Evolutionary conservation across 2,888 invertebrate genomes (phyloP).

Genomic region (Lordiphosa fenestrarum): DNA sequence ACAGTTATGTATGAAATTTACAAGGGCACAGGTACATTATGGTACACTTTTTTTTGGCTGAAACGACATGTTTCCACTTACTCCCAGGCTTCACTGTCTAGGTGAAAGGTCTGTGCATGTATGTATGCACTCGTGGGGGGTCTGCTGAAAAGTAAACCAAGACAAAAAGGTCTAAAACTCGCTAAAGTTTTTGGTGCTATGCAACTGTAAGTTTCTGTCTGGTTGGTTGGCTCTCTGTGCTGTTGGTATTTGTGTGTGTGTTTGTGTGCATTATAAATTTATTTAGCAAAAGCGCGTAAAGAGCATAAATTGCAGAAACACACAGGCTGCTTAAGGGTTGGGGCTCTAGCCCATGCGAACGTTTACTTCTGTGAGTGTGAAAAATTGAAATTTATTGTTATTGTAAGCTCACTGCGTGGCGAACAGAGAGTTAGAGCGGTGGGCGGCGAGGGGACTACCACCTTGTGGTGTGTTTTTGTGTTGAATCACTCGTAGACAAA

Average conservation of each 20-base stretch:
- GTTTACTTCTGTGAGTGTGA: conserved; percentile 51
- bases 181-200: conserved; percentile 32
- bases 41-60: too few relatives aligned
- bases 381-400: conserved; percentile 73
- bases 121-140: too few relatives aligned
- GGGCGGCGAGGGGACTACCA: neutral
- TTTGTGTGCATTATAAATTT: conserved; percentile 64
- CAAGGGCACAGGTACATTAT: too few relatives aligned
- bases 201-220: conserved; percentile 33
- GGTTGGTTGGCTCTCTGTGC: conserved; percentile 19
- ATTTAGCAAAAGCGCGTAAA: conserved; percentile 67
- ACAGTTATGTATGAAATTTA: too few relatives aligned
- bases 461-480: conserved; percentile 33
- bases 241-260: conserved; percentile 19
- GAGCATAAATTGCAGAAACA: conserved; percentile 64
- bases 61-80: too few relatives aligned
- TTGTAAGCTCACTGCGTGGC: conserved; percentile 5
- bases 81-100: too few relatives aligned
- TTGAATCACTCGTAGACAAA: conserved; percentile 65
- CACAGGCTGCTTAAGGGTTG: conserved; percentile 60
- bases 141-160: conserved; percentile 22
- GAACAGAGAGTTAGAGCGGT: too few relatives aligned
- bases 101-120: too few relatives aligned
- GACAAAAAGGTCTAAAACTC: conserved; percentile 39
- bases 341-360: conserved; percentile 1